Conservation (phyloP, 1,140 invertebrate genomes). For the Pseudomyrmex gracilis region DNA sequence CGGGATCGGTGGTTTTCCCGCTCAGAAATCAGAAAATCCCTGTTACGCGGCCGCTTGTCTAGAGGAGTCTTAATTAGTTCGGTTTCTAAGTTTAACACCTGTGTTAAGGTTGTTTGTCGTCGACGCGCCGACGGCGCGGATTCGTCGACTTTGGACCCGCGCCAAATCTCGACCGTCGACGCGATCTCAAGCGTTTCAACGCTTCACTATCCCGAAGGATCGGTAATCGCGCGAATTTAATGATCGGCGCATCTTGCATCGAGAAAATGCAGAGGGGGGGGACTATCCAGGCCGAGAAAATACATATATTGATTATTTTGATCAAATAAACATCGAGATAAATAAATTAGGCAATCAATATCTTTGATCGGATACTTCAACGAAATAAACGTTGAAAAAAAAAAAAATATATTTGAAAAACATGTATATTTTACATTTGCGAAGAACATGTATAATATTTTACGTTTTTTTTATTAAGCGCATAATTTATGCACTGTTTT, state of each 20-base stretch:
- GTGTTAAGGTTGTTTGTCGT: constrained; percentile 69
- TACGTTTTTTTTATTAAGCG: not conserved
- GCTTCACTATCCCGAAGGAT: constrained; percentile 52
- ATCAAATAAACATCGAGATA: constrained; percentile 1
- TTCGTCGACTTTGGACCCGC: constrained; percentile 60
- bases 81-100: constrained; percentile 78
- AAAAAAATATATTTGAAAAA: not conserved
- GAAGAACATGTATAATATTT: not conserved
- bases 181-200: constrained; percentile 37
- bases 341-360: not conserved
- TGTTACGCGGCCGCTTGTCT: constrained; percentile 60
- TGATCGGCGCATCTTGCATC: not conserved
- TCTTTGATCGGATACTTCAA: not conserved
- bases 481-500: constrained; percentile 30
- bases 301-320: not conserved
- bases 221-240: constrained; percentile 13
- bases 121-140: constrained; percentile 37
- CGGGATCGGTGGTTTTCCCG: constrained; percentile 62
- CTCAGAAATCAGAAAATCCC: constrained; percentile 61
- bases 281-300: no score
- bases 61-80: constrained; percentile 71
- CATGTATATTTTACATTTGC: no score
- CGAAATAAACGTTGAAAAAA: not conserved
- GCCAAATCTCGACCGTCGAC: constrained; percentile 60
- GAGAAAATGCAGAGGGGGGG: no score